Base-by-base conservation (phyloP, 2,888 invertebrate genomes). In the Ophion costatus region DNA sequence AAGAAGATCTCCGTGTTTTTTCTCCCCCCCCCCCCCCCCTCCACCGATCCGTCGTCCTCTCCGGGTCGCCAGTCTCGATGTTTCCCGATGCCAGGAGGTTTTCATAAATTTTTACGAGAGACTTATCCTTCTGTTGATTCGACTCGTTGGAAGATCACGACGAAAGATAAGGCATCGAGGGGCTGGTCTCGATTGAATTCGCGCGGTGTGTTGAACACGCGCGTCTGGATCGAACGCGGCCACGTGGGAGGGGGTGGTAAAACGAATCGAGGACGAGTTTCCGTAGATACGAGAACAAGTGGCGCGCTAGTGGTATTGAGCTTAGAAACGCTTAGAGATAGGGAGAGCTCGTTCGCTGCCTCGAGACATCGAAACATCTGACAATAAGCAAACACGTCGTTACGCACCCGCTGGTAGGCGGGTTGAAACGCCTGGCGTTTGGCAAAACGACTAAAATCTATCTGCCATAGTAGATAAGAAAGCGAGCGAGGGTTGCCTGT, bases 401-500 rank as follows among this genome's bases (percentile, higher is more conserved):
- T 38, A 76, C 51, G 73, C 61, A 80, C 22, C 56, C 29, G 29
- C 1, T 51, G 3, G 51, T 14, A 51, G 66, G 56, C 51, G 78
- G 14, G 45, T 74, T 42, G 61, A 71, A 61, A 79, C 67, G n/a
- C 33, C 67, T 76, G 24, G 20, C 82, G 69, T 77, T 71, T 45
- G 77, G 80, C 75, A 22, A 80, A 75, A 86, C 89, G 88, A 87
- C 87, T 87, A 88, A 91, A 92, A 91, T 92, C 91, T 90, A 90
- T 88, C 90, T 89, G 85, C 84, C 86, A 88, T 17, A 51, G 57
- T 83, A 90, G 91, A 92, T 91, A 91, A 92, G 90, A 88, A 89
- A 87, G 82, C 79, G 70, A 81, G 73, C 69, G 81, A 66, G 83
- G 83, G 77, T 74, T 82, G 83, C 86, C 89, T 92, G 91, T 91